A percentile compares a stretch with the other conserved stretches of the same genome.
phyloP scores from a whole-genome alignment of 2,888 invertebrate species.

The Lacanobia wlatinum region DNA sequence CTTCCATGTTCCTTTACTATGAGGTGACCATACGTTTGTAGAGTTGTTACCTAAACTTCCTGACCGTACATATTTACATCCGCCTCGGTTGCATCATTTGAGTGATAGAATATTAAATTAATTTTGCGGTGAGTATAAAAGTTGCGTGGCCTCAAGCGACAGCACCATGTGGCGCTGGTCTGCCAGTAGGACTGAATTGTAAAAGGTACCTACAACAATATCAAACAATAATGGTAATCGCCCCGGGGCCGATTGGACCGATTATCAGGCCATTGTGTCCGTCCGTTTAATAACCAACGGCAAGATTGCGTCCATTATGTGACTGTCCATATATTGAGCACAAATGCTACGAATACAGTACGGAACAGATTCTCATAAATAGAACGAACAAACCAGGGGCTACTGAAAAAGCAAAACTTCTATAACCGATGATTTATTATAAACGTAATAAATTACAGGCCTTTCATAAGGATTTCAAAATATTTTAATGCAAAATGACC shows the following conservation, averaged over 20 bases:
- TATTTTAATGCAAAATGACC: constrained; percentile 54
- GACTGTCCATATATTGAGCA: constrained; percentile 70
- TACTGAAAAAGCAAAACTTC: constrained; percentile 41
- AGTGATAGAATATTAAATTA: constrained; percentile 84
- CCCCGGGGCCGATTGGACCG: constrained; percentile 72
- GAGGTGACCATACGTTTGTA: background rate
- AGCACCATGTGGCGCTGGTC: constrained; percentile 81
- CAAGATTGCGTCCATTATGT: constrained; percentile 68
- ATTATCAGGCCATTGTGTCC: constrained; percentile 75
- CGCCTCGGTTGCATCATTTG: constrained; percentile 67
- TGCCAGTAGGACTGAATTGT: constrained; percentile 65
- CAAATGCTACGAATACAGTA: constrained; percentile 57
- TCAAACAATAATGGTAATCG: constrained; percentile 77
- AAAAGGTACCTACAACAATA: constrained; percentile 71
- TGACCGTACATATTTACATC: constrained; percentile 47
- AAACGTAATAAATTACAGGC: constrained; percentile 45
- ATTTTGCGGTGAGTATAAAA: constrained; percentile 83
- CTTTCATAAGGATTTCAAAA: constrained; percentile 54
- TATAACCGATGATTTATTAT: constrained; percentile 51
- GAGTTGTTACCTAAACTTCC: constrained; percentile 13
- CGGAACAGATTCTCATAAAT: constrained; percentile 21
- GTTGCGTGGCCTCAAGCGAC: constrained; percentile 79
- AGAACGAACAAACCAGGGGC: constrained; percentile 8
- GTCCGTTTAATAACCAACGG: constrained; percentile 70
- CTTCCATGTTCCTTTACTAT: background rate